Evolutionary conservation across 2,113 vertebrate species (phyloP).

Genomic region (Tychaedon coryphoeus): DNA sequence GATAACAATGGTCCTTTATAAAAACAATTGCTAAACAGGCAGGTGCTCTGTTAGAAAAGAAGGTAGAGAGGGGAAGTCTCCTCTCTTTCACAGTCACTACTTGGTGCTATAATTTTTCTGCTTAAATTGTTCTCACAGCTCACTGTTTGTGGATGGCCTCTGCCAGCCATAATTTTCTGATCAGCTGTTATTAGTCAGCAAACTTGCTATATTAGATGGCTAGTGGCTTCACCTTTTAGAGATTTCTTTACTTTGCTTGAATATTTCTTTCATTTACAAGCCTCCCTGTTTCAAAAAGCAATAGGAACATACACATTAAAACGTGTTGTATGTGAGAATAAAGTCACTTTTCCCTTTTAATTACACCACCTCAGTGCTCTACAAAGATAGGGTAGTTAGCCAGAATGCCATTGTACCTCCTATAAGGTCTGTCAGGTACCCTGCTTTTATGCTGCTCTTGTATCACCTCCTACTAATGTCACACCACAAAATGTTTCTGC

Average conservation of each 20-base stretch:
- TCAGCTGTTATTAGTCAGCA: background rate
- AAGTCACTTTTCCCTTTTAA: background rate
- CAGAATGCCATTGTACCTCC: background rate
- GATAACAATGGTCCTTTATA: background rate
- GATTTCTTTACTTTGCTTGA: background rate
- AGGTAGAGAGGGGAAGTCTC: background rate
- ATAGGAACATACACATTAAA: rapidly evolving
- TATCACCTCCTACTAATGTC: background rate
- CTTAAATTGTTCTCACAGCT: background rate
- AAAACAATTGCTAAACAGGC: background rate
- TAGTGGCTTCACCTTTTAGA: background rate
- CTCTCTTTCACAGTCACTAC: background rate
- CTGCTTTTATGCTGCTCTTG: background rate
- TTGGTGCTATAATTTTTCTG: background rate
- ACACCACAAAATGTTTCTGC: background rate
- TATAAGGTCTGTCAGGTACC: background rate
- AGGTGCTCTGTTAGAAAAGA: background rate
- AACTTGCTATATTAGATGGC: background rate
- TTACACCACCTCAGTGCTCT: background rate
- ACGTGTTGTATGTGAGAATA: background rate
- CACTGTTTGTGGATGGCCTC: background rate
- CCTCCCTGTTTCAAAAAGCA: background rate
- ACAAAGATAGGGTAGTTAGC: background rate
- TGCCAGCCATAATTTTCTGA: background rate
- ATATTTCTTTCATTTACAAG: background rate